Conservation (phyloP, 2,113 vertebrate species). For the Gracilinanus agilis region DNA sequence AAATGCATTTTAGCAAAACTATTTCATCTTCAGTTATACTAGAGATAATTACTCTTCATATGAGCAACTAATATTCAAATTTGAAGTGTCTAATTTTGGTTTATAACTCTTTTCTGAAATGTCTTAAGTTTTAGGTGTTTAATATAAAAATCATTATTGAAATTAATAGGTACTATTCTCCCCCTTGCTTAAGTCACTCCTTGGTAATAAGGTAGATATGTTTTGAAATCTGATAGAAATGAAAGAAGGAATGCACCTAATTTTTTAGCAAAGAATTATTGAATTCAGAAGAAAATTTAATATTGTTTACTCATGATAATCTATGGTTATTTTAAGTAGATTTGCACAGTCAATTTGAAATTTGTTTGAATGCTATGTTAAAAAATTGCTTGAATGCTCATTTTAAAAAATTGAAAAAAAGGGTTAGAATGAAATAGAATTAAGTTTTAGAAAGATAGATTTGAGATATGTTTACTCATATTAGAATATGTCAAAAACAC, state of each 20-base stretch:
- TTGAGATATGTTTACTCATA: background rate
- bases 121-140: background rate
- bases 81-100: background rate
- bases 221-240: background rate
- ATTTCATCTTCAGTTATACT: background rate
- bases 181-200: background rate
- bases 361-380: background rate
- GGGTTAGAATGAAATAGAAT: background rate
- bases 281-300: conserved; percentile 39
- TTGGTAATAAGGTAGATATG: background rate
- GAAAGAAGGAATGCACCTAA: conserved; percentile 7
- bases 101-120: background rate
- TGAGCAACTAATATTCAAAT: conserved; percentile 4
- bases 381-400: background rate
- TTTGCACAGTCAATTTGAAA: background rate
- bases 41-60: conserved; percentile 43
- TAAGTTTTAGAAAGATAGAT: background rate
- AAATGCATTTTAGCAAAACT: conserved; percentile 12
- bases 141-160: conserved; percentile 34
- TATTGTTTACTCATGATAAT: background rate
- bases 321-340: background rate
- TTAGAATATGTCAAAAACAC: background rate
- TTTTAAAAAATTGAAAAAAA: background rate
- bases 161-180: conserved; percentile 48
- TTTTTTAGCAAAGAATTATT: conserved; percentile 20